These are phyloP conservation scores for Serranus cabrilla DNA, from an alignment of 2,797 vertebrate genomes.

Conservation along the genomic window DNA sequence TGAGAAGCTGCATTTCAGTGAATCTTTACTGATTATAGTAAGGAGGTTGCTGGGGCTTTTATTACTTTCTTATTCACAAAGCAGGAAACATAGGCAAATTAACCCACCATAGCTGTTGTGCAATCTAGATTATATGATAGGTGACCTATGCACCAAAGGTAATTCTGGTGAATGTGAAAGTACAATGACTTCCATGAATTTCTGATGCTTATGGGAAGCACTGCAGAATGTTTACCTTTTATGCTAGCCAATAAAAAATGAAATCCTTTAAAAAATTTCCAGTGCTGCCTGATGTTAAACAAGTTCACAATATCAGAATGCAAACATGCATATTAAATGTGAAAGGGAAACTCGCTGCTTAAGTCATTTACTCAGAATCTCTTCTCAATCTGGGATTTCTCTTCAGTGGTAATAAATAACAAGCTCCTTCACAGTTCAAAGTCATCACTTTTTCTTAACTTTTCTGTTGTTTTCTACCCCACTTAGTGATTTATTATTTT, in stretches of 20 bases:
- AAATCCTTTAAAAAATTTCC: neutral
- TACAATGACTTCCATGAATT: neutral
- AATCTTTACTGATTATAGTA: conserved; percentile 14
- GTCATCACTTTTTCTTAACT: neutral
- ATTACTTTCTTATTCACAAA: conserved; percentile 21
- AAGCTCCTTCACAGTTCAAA: neutral
- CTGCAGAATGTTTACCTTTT: neutral
- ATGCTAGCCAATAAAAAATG: neutral
- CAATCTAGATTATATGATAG: neutral
- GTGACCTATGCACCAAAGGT: neutral
- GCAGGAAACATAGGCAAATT: neutral
- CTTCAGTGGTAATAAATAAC: neutral
- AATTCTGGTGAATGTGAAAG: conserved; percentile 29
- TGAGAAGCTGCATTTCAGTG: conserved; percentile 13
- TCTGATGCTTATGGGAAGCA: conserved; percentile 10
- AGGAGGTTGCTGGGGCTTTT: neutral
- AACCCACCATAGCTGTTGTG: fast-evolving
- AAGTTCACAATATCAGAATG: neutral
- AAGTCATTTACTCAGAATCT: neutral
- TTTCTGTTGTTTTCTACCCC: neutral
- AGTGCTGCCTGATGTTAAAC: neutral
- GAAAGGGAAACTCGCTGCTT: neutral
- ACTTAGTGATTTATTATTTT: neutral
- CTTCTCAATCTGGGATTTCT: neutral
- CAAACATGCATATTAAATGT: neutral